These are phyloP conservation scores for Hymenopus coronatus DNA, from an alignment of 2,888 invertebrate genomes.

Conservation along the genomic window DNA sequence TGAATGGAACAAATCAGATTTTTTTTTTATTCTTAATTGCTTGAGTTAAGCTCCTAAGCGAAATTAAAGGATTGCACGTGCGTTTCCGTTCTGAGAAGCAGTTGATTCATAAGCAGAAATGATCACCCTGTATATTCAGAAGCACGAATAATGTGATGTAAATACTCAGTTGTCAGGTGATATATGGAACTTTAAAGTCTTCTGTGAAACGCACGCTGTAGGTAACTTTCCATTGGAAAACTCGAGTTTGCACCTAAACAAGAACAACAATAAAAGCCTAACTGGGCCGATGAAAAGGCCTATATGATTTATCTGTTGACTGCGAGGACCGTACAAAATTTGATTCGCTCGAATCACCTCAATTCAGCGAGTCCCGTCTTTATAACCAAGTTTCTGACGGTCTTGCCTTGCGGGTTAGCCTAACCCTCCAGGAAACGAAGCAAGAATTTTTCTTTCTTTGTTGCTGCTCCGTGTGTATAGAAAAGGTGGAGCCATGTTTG, in stretches of 20 bases:
- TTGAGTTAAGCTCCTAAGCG: no score
- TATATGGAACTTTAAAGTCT: not conserved
- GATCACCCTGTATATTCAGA: no score
- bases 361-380: constrained; percentile 17
- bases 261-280: no score
- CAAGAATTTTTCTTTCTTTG: constrained; percentile 29
- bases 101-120: no score
- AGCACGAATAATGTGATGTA: no score
- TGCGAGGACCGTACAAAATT: constrained; percentile 1
- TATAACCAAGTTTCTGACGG: constrained; percentile 21
- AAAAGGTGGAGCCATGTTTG: constrained; percentile 28
- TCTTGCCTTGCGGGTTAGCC: constrained; percentile 33
- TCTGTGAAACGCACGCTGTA: not conserved
- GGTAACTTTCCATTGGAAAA: not conserved
- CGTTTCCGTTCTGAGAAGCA: no score
- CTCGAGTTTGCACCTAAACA: not conserved
- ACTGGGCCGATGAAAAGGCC: not conserved
- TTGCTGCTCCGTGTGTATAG: not conserved
- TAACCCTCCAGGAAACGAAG: constrained; percentile 34
- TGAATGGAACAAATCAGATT: no score
- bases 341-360: constrained; percentile 30
- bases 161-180: no score
- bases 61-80: no score
- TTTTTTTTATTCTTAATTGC: no score
- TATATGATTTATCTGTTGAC: not conserved